Percentiles rank a stretch among this genome's conserved stretches.
These are phyloP conservation scores for Drosophila kikkawai DNA, from an alignment of 1,140 invertebrate genomes.

Conservation along the genomic window DNA sequence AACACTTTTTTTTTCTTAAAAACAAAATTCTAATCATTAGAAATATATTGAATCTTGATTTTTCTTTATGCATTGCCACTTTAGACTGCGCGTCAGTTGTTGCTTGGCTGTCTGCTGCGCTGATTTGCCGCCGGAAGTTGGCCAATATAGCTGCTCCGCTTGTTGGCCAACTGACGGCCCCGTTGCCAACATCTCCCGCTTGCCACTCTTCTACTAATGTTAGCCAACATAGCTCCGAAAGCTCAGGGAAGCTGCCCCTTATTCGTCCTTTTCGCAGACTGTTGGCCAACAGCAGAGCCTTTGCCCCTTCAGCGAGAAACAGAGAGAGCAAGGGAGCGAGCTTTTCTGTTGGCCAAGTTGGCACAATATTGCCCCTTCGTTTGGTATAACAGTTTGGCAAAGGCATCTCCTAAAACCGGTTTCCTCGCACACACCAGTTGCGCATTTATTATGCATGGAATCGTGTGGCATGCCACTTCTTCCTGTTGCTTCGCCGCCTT, in stretches of 20 bases:
- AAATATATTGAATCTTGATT: neutral
- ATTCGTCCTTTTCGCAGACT: conserved; percentile 43
- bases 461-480: conserved; percentile 57
- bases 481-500: conserved; percentile 55
- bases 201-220: conserved; percentile 46
- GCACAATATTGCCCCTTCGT: conserved; percentile 31
- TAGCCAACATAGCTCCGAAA: conserved; percentile 42
- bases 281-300: conserved; percentile 35
- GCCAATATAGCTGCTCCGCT: conserved; percentile 19
- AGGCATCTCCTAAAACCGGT: conserved; percentile 70
- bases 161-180: conserved; percentile 28
- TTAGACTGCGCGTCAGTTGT: conserved; percentile 69
- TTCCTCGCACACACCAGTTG: conserved; percentile 83
- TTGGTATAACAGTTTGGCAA: conserved; percentile 64
- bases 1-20: neutral
- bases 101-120: conserved; percentile 64
- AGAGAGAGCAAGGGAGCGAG: conserved; percentile 12
- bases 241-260: conserved; percentile 35
- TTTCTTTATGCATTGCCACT: conserved; percentile 14
- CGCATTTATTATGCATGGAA: conserved; percentile 84
- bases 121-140: conserved; percentile 81
- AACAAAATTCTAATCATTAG: rapidly evolving
- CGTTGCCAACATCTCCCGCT: neutral
- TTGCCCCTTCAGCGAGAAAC: conserved; percentile 5
- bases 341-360: conserved; percentile 59